phyloP scores from a whole-genome alignment of 1,140 invertebrate genomes.

The Zaprionus africanus region DNA sequence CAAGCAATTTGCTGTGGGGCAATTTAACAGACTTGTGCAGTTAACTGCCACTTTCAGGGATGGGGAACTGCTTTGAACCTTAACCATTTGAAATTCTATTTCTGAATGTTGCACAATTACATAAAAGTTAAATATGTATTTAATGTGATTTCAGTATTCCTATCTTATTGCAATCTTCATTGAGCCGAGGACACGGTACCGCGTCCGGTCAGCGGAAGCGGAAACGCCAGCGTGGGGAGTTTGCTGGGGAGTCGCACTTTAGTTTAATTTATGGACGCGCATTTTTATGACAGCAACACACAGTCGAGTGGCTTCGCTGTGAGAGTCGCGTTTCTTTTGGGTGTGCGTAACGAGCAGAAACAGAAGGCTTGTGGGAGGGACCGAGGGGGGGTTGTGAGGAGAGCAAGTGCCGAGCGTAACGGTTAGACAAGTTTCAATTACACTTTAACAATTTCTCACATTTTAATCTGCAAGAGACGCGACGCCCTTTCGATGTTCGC shows the following conservation, averaged over 20 bases:
- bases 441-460: conserved; percentile 83
- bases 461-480: conserved; percentile 69
- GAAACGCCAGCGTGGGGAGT: conserved; percentile 54
- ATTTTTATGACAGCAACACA: conserved; percentile 78
- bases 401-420: conserved; percentile 37
- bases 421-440: conserved; percentile 82
- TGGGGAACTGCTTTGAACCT: not conserved
- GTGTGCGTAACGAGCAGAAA: conserved; percentile 3
- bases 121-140: not conserved
- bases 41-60: not conserved
- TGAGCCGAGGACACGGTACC: conserved; percentile 13
- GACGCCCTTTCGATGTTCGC: conserved; percentile 76
- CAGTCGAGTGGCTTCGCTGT: conserved; percentile 48
- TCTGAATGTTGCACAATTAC: not conserved
- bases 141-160: not conserved
- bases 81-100: not conserved
- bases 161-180: not conserved
- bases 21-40: not conserved
- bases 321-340: conserved; percentile 34
- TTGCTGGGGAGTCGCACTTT: conserved; percentile 63
- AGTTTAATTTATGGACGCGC: conserved; percentile 78
- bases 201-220: conserved; percentile 61
- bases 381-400: not conserved
- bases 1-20: not conserved
- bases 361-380: not conserved